Percentiles rank a stretch among this genome's conserved stretches.
phyloP scores from a whole-genome alignment of 2,888 invertebrate species.

The Pyrochroa serraticornis region DNA sequence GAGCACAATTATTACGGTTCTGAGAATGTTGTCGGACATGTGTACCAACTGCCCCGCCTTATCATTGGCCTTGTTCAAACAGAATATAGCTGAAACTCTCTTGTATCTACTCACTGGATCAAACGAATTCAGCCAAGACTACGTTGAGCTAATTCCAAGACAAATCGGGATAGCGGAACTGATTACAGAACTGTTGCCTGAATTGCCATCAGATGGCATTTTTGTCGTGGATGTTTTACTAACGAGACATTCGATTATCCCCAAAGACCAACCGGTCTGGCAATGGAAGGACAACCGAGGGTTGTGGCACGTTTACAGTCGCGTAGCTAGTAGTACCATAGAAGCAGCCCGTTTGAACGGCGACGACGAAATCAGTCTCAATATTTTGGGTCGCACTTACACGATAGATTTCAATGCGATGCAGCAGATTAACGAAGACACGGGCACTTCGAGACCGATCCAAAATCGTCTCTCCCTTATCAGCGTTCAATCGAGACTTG shows the following conservation, averaged over 20 bases:
- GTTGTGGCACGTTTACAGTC: conserved; percentile 90
- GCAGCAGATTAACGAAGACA: conserved; percentile 99
- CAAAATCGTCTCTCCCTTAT: conserved; percentile 79
- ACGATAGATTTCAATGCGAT: conserved; percentile 96
- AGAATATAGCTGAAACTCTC: conserved; percentile 95
- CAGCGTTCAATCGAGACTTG: conserved; percentile 52
- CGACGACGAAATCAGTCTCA: conserved; percentile 94
- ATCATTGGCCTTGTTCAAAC: conserved; percentile 88
- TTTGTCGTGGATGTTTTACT: conserved; percentile 91
- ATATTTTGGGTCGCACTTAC: conserved; percentile 91
- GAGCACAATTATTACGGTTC: conserved; percentile 93
- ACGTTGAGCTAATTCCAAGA: conserved; percentile 83
- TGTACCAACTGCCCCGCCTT: conserved; percentile 94
- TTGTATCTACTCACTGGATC: conserved; percentile 94
- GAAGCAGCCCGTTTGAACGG: conserved; percentile 94
- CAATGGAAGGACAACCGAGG: conserved; percentile 97
- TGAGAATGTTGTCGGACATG: conserved; percentile 95
- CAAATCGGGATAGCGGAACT: conserved; percentile 94
- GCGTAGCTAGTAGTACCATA: conserved; percentile 91
- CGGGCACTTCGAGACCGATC: conserved; percentile 80
- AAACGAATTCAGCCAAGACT: conserved; percentile 62
- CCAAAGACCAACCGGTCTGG: conserved; percentile 86
- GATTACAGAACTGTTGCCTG: conserved; percentile 97
- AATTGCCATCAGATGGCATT: conserved; percentile 92
- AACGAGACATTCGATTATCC: conserved; percentile 72